Base-by-base conservation (phyloP, 2,888 invertebrate genomes). In the Microctonus hyperodae region DNA sequence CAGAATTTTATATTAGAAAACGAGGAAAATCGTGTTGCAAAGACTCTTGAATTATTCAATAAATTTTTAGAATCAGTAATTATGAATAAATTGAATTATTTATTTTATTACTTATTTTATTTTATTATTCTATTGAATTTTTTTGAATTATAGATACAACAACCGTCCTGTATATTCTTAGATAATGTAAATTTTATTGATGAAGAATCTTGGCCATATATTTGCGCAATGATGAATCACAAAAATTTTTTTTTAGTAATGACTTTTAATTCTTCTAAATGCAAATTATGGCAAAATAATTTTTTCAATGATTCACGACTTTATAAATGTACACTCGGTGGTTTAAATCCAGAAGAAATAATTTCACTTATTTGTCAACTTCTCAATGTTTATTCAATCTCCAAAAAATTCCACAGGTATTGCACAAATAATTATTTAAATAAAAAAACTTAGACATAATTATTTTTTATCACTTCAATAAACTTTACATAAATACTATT, bases 301-400 rank as follows among this genome's bases (percentile, higher is more conserved):
- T 72, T 78, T 11, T 69, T 55, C 5, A 69, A 72, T 1, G 73
- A 78, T 28, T 67, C 69, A n/a, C 73, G 73, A 20, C 55, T 80
- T 44, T 65, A 64, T 22, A 70, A 53, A n/a, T 68, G 44, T 16
- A 78, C 83, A 4, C 74, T 89, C 60, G 79, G 79, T 0, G 85
- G 86, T 16, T 74, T 90, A 62, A 74, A 83, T 25, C 66, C 80
- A 0, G 72, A 78, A 2, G 84, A 84, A 79, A 82, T 88, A 53
- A 81, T 87, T 1, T 80, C 86, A 28, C 81, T 90, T 31, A 87
- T 88, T 31, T 90, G 90, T 72, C 89, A 89, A 81, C 85, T 89
- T 74, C 81, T 90, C 70, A 86, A 88, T 58, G 88, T 89, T 0
- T 80, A 84, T 57, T 90, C 87, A 1, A 87, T 90, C 22, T 86